Percentiles rank a stretch among this genome's conserved stretches.
Conservation (phyloP, 2,888 invertebrate species). For the Metalampra italica region DNA sequence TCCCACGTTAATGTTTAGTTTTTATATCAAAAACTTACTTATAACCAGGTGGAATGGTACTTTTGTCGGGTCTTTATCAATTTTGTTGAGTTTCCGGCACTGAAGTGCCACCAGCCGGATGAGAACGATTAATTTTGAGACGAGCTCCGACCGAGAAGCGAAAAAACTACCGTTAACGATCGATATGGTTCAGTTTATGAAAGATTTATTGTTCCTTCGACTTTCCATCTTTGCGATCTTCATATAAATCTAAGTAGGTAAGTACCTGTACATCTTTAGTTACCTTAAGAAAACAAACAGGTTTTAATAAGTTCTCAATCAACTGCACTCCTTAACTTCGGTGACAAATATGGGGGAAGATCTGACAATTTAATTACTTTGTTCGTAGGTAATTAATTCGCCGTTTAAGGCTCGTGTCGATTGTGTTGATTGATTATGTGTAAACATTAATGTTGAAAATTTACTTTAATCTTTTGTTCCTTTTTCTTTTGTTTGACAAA, state of each 20-base stretch:
- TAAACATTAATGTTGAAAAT: too few species aligned
- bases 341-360: constrained; percentile 18
- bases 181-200: constrained; percentile 2
- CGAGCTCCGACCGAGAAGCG: constrained; percentile 26
- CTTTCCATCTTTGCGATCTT: neutral
- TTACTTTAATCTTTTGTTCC: too few species aligned
- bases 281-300: too few species aligned
- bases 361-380: constrained; percentile 11
- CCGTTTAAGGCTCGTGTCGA: constrained; percentile 6
- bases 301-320: constrained; percentile 25
- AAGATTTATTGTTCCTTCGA: neutral
- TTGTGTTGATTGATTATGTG: constrained; percentile 6
- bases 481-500: too few species aligned
- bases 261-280: too few species aligned
- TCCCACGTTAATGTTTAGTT: too few species aligned
- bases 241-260: too few species aligned
- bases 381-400: constrained; percentile 15
- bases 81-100: constrained; percentile 53
- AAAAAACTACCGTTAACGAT: constrained; percentile 20
- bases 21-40: too few species aligned
- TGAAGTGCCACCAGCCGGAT: constrained; percentile 51
- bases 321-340: constrained; percentile 21
- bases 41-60: constrained; percentile 10
- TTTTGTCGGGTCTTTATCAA: constrained; percentile 39
- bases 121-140: constrained; percentile 51